These are phyloP conservation scores for Corythornis cristatus DNA, from an alignment of 2,113 vertebrate genomes.

Conservation along the genomic window DNA sequence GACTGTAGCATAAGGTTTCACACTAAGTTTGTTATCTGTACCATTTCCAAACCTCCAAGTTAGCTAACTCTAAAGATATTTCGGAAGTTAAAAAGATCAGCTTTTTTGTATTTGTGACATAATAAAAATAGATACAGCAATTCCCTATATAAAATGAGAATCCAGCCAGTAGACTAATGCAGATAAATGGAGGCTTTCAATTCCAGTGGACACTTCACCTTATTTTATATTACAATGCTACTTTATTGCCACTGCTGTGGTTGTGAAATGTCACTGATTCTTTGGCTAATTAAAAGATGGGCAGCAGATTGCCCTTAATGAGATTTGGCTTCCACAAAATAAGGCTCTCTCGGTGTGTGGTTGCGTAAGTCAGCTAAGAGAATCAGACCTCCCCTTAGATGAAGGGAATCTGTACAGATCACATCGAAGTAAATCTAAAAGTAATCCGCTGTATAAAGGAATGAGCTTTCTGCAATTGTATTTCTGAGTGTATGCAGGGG, in stretches of 20 bases:
- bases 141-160: background rate
- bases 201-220: background rate
- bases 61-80: background rate
- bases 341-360: constrained; percentile 76
- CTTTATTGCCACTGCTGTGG: constrained; percentile 25
- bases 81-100: background rate
- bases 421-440: constrained; percentile 86
- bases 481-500: constrained; percentile 81
- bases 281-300: constrained; percentile 67
- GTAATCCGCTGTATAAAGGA: constrained; percentile 86
- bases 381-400: constrained; percentile 89
- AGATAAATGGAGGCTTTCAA: background rate
- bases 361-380: constrained; percentile 85
- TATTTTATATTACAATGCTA: constrained; percentile 24
- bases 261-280: constrained; percentile 43
- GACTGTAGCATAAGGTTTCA: background rate
- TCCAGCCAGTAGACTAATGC: background rate
- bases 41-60: background rate
- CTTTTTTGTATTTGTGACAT: background rate
- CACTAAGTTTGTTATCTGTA: background rate
- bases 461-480: constrained; percentile 82
- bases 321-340: constrained; percentile 65
- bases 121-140: background rate
- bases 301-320: constrained; percentile 69
- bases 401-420: constrained; percentile 81